phyloP scores from a whole-genome alignment of 2,797 vertebrate species.

The Cyclura pinguis region DNA sequence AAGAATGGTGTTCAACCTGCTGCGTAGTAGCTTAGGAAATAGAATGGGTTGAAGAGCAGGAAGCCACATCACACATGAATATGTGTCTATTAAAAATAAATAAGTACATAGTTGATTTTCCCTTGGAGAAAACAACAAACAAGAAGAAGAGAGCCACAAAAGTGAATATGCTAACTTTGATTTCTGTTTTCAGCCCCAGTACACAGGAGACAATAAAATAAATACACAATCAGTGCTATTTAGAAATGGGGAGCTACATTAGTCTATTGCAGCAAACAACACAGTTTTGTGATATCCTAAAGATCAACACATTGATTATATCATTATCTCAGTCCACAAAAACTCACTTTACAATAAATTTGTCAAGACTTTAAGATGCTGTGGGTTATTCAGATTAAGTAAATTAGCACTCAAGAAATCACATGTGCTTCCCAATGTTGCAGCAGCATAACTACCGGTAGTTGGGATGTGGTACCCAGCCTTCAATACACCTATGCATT shows the following conservation, averaged over 20 bases:
- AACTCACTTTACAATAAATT: too few species aligned
- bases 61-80: neutral
- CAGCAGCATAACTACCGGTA: too few species aligned
- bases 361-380: too few species aligned
- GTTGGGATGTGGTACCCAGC: too few species aligned
- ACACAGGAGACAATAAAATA: constrained; percentile 44
- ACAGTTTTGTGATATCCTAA: neutral
- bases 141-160: constrained; percentile 44
- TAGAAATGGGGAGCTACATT: neutral
- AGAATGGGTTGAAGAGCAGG: constrained; percentile 53
- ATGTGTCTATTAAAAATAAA: constrained; percentile 71
- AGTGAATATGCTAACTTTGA: constrained; percentile 64
- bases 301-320: neutral
- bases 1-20: constrained; percentile 41
- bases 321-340: too few species aligned
- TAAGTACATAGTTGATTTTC: constrained; percentile 34
- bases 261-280: neutral
- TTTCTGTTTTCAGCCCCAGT: constrained; percentile 50
- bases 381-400: too few species aligned
- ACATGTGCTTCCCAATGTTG: too few species aligned
- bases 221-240: neutral
- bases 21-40: constrained; percentile 38
- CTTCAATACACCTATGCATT: too few species aligned
- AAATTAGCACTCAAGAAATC: too few species aligned
- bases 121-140: constrained; percentile 58